A percentile compares a stretch with the other conserved stretches of the same genome.
phyloP scores from a whole-genome alignment of 2,797 vertebrate genomes.

The Enteromius paludinosus region DNA sequence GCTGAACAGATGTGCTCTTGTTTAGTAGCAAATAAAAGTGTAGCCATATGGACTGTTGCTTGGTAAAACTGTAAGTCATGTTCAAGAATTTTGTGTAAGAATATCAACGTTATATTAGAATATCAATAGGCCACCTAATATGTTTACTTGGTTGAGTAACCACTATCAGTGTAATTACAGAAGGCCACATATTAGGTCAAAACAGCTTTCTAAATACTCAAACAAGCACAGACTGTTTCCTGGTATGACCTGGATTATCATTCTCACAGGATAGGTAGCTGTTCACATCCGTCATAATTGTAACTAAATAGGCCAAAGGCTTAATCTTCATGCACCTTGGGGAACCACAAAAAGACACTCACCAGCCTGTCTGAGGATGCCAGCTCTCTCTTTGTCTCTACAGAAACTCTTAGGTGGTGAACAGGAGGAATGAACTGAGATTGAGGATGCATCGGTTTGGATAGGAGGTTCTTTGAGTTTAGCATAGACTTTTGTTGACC shows the following conservation, averaged over 20 bases:
- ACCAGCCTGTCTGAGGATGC: constrained; percentile 65
- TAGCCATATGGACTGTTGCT: not conserved
- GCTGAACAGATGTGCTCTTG: not conserved
- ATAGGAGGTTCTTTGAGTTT: constrained; percentile 75
- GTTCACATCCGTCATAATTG: not conserved
- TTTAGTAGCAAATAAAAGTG: not conserved
- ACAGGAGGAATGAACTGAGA: constrained; percentile 13
- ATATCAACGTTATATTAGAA: too few species aligned
- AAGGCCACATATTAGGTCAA: constrained; percentile 21
- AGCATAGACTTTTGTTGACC: constrained; percentile 52
- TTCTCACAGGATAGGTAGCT: not conserved
- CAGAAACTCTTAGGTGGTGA: constrained; percentile 64
- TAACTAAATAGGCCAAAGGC: constrained; percentile 7
- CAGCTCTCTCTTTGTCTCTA: constrained; percentile 63
- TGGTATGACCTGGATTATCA: constrained; percentile 5
- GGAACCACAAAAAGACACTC: constrained; percentile 54
- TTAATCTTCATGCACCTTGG: constrained; percentile 2
- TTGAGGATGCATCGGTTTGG: constrained; percentile 64
- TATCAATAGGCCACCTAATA: too few species aligned
- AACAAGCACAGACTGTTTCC: constrained; percentile 7
- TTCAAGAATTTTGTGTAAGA: not conserved
- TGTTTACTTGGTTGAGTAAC: constrained; percentile 12
- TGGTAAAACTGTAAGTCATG: not conserved
- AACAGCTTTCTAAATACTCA: constrained; percentile 25
- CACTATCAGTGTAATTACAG: constrained; percentile 23